A percentile compares a stretch with the other conserved stretches of the same genome.
These are phyloP conservation scores for Mus caroli DNA, from an alignment of 2,797 vertebrate genomes.

Conservation along the genomic window DNA sequence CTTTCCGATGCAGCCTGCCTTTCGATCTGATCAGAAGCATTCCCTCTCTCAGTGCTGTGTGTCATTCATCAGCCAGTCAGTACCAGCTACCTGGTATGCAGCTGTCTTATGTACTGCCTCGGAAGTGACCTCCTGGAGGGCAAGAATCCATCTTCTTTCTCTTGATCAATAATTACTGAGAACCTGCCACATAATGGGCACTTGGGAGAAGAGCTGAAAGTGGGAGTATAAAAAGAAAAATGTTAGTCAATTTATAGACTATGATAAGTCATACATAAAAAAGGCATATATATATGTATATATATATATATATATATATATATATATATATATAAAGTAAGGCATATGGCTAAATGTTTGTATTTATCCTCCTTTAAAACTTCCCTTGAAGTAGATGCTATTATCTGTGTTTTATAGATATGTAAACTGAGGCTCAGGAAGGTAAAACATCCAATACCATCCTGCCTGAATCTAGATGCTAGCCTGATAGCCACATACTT, in stretches of 20 bases:
- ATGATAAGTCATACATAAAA: not conserved
- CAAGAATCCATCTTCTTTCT: not conserved
- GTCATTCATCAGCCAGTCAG: not conserved
- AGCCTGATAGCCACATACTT: not conserved
- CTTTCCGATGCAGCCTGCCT: not conserved
- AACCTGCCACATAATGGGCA: not conserved
- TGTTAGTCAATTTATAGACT: not conserved
- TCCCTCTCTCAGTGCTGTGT: not conserved
- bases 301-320: not conserved
- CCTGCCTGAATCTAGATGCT: not conserved
- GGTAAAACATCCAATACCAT: not conserved
- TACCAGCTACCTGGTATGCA: not conserved
- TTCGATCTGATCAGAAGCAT: not conserved
- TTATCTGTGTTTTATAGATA: not conserved
- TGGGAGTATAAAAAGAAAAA: not conserved
- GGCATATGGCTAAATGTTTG: not conserved
- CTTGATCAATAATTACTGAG: not conserved
- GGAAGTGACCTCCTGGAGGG: not conserved
- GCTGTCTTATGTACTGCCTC: not conserved
- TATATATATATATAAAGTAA: no score
- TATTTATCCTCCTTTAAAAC: constrained; percentile 30
- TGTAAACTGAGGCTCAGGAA: constrained; percentile 5
- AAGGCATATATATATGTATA: not conserved
- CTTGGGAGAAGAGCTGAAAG: not conserved
- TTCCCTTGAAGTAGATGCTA: not conserved